Evolutionary conservation across 2,797 vertebrate species (phyloP), one percentile per base, ranked within the genome.

Genomic region (Natrix natrix): DNA sequence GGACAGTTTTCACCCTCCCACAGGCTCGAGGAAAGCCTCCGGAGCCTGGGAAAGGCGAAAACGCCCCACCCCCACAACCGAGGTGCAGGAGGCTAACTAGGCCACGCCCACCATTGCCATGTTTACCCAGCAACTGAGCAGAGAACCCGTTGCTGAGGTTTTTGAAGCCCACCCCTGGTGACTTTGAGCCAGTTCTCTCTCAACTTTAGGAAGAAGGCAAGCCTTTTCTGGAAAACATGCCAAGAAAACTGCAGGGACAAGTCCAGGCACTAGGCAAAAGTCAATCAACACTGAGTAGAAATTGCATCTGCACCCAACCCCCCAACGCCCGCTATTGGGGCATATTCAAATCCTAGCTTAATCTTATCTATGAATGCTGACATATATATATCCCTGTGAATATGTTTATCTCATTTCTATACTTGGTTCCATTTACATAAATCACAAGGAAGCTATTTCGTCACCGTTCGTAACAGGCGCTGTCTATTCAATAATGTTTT

Each of bases 401-500:
- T 59, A 32, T 55, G 8, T 78, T 78, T 32, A 61, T 43, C 57
- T 56, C 60, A 88, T 88, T 83, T 11, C 52, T n/a, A 28, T 26
- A 54, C 54, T 43, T 32, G 60, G 52, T 83, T 88, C 78, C 32
- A 4, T 37, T 66, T 43, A 59, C 24, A 12, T 43, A 87, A 90
- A 24, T 63, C 56, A 43, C 5, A 59, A 14, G 7, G 2, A 86
- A 4, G 13, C 32, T 12, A 17, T 69, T 91, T 93, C 48, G 2
- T 56, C 43, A 95, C 24, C 5, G 10, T 12, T 69, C 48, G 86
- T 74, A 56, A 69, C 63, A 91, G 93, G 22, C 24, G 43, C 43
- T 93, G 69, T 26, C 83, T n/a, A 52, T 63, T 83, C 5, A 91
- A 93, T 74, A 20, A 24, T 93, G 12, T 60, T 93, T 94, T 90